Evolutionary conservation across 2,888 invertebrate genomes (phyloP).

Genomic region (Leptinotarsa tumamoca): DNA sequence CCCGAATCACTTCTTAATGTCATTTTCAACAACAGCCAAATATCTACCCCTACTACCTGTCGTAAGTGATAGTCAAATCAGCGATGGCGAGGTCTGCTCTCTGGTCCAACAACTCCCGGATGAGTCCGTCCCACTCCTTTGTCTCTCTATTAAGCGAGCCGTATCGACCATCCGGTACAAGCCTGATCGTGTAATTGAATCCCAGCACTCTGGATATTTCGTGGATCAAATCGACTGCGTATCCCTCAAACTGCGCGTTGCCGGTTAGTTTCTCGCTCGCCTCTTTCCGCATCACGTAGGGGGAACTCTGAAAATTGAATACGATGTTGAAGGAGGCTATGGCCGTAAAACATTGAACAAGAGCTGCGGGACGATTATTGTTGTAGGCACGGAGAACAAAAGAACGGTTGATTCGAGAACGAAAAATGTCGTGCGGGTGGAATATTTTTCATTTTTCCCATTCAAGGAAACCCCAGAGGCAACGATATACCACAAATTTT

Average conservation of each 20-base stretch:
- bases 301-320: slow-evolving; percentile 81
- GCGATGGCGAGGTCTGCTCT: slow-evolving; percentile 96
- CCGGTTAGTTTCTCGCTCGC: slow-evolving; percentile 86
- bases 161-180: slow-evolving; percentile 88
- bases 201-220: slow-evolving; percentile 90
- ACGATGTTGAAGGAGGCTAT: not conserved
- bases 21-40: not conserved
- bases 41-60: slow-evolving; percentile 64
- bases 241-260: slow-evolving; percentile 94
- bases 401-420: too few species aligned
- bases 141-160: slow-evolving; percentile 85
- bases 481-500: too few species aligned
- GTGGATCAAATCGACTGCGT: slow-evolving; percentile 92
- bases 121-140: slow-evolving; percentile 94
- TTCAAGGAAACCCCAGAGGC: too few species aligned
- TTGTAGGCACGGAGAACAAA: too few species aligned
- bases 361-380: too few species aligned
- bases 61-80: slow-evolving; percentile 96
- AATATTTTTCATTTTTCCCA: too few species aligned
- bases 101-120: slow-evolving; percentile 88
- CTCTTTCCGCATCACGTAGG: slow-evolving; percentile 95
- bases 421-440: too few species aligned
- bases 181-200: slow-evolving; percentile 88
- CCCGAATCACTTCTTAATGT: not conserved
- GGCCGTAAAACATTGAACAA: too few species aligned